A percentile compares a stretch with the other conserved stretches of the same genome.
Evolutionary conservation across 2,797 vertebrate genomes (phyloP).

Genomic region (Esox lucius): DNA sequence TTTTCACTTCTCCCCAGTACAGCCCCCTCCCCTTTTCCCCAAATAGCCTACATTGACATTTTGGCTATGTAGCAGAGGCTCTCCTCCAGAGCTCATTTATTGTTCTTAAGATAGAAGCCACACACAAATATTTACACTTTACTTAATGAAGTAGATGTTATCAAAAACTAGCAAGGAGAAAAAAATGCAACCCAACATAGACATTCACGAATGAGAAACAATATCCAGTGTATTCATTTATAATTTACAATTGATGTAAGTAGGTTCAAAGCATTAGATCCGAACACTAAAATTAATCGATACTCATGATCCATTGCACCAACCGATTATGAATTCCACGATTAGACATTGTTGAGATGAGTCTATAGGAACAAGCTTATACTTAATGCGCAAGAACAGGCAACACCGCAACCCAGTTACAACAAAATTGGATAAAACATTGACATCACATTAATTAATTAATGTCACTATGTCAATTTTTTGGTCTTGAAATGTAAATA

Average conservation of each 20-base stretch:
- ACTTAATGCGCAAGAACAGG: not conserved
- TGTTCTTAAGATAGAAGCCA: no score
- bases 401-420: not conserved
- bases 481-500: not conserved
- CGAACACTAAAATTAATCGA: no score
- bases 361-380: not conserved
- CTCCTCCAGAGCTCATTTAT: no score
- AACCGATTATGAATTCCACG: not conserved
- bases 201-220: not conserved
- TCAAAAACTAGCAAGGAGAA: no score
- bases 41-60: no score
- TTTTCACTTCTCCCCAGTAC: constrained; percentile 21
- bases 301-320: constrained; percentile 26
- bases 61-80: no score
- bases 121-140: no score
- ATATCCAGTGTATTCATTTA: not conserved
- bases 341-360: not conserved
- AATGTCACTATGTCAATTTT: not conserved
- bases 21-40: not conserved
- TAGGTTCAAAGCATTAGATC: no score
- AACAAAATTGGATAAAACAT: not conserved
- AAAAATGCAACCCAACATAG: not conserved
- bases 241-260: not conserved
- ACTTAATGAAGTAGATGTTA: no score
- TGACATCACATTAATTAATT: not conserved